Percentiles rank a stretch among this genome's conserved stretches.
phyloP scores from a whole-genome alignment of 2,113 vertebrate genomes.

The Puma concolor region DNA sequence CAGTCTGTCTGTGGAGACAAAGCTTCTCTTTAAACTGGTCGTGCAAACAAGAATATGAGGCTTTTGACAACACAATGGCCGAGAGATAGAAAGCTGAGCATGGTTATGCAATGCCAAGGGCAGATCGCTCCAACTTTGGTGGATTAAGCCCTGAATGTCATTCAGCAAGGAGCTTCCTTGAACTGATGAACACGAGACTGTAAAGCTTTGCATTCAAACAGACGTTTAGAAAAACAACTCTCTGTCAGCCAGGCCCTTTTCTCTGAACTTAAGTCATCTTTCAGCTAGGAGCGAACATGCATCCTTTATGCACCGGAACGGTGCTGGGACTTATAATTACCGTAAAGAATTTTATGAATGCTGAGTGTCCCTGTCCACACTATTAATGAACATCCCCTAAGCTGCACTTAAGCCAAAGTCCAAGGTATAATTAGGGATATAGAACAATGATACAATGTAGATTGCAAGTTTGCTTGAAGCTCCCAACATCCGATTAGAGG shows the following conservation, averaged over 20 bases:
- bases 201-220: background rate
- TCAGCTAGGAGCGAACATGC: background rate
- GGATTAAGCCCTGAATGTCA: background rate
- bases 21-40: constrained; percentile 56
- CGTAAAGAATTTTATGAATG: background rate
- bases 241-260: background rate
- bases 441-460: constrained; percentile 33
- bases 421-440: constrained; percentile 63
- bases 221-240: background rate
- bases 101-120: constrained; percentile 8
- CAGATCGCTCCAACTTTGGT: background rate
- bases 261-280: background rate
- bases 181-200: background rate
- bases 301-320: background rate
- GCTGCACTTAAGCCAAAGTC: constrained; percentile 55
- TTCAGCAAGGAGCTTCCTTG: background rate
- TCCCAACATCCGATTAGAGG: constrained; percentile 42
- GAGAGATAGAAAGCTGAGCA: background rate
- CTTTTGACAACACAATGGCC: background rate
- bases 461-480: constrained; percentile 20
- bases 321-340: background rate
- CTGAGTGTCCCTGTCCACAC: constrained; percentile 62
- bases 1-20: constrained; percentile 42
- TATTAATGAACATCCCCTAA: constrained; percentile 57
- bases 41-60: background rate